A percentile compares a stretch with the other conserved stretches of the same genome.
These are phyloP conservation scores for Mastomys natalensis DNA, from an alignment of 2,113 vertebrate genomes.

Conservation along the genomic window DNA sequence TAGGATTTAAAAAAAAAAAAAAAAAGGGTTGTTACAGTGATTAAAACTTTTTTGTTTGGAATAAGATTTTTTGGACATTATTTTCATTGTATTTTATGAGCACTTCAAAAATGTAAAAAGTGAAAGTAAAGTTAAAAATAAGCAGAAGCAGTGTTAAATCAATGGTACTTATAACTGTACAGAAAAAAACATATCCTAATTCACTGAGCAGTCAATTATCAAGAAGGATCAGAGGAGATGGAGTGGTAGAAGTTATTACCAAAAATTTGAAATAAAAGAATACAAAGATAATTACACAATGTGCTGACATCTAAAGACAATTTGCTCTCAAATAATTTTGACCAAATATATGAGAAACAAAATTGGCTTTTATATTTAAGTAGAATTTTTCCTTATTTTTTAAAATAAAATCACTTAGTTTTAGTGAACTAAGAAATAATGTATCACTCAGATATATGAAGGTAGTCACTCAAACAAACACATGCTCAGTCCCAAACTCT, in stretches of 20 bases:
- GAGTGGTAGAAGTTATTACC: background rate
- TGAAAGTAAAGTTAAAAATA: background rate
- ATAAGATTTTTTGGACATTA: no score
- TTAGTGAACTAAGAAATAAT: background rate
- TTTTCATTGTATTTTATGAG: background rate
- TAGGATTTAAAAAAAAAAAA: no score
- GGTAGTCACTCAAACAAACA: background rate
- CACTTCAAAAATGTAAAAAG: background rate
- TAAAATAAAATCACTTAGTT: background rate
- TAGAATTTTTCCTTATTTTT: background rate
- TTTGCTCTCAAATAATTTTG: background rate
- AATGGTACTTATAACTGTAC: background rate
- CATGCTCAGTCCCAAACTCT: background rate
- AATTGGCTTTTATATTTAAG: background rate
- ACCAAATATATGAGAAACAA: background rate
- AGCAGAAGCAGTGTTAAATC: background rate
- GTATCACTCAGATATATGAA: background rate
- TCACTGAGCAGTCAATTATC: background rate
- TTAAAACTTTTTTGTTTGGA: background rate
- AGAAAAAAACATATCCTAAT: background rate
- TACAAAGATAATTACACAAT: background rate
- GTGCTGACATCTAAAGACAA: background rate
- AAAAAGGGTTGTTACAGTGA: background rate
- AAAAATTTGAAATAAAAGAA: background rate
- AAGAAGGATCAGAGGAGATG: background rate